phyloP scores from a whole-genome alignment of 1,140 invertebrate genomes.

The fruit fly (Drosophila melanogaster) region Release_6_plus_ISO1_MT NT_037436.4:15623501-15624000 shows the following conservation, averaged over 20 bases:
- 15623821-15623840: conserved; percentile 10
- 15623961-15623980: conserved; percentile 37
- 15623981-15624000: conserved; percentile 9
- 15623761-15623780: conserved; percentile 70
- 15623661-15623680: conserved; percentile 11
- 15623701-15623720: conserved; percentile 20
- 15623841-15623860: neutral
- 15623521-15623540: conserved; percentile 13
- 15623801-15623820: conserved; percentile 26
- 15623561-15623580: conserved; percentile 1
- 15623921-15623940: conserved; percentile 27
- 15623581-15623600: conserved; percentile 17
- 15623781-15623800: conserved; percentile 50
- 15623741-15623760: conserved; percentile 47
- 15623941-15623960: conserved; percentile 31
- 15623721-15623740: conserved; percentile 16
- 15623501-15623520: conserved; percentile 5
- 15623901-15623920: conserved; percentile 34
- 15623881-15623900: conserved; percentile 29
- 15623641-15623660: conserved; percentile 38
- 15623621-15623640: conserved; percentile 22
- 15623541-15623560: conserved; percentile 27
- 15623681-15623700: neutral
- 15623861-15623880: conserved; percentile 6
- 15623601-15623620: conserved; percentile 19